These are phyloP conservation scores for Megalops atlanticus DNA, from an alignment of 2,113 vertebrate species.

Conservation along the genomic window DNA sequence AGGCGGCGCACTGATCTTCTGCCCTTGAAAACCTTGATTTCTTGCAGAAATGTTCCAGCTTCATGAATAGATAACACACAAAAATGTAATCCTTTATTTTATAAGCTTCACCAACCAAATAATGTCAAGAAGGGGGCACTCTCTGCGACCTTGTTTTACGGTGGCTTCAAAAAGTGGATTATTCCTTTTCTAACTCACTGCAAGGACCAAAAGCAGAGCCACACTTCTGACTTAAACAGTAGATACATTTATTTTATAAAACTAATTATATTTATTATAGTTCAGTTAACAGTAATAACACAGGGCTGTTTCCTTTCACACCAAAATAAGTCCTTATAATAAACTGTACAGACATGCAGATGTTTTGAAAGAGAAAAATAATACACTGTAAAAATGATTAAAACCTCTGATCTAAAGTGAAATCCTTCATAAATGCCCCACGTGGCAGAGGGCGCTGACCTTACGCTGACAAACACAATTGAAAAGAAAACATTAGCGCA, in stretches of 20 bases:
- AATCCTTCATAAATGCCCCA: background rate
- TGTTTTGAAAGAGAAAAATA: background rate
- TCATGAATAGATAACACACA: too few relatives aligned
- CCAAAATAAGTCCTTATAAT: slow-evolving; percentile 24
- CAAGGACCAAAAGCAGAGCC: too few relatives aligned
- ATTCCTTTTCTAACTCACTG: too few relatives aligned
- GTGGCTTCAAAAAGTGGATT: too few relatives aligned
- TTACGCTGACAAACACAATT: slow-evolving; percentile 34
- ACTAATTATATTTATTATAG: slow-evolving; percentile 64
- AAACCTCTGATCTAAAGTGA: background rate
- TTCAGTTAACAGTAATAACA: slow-evolving; percentile 57
- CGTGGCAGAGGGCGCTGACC: slow-evolving; percentile 19
- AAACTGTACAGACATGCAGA: slow-evolving; percentile 62
- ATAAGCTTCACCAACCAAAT: too few relatives aligned
- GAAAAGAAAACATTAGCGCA: slow-evolving; percentile 51
- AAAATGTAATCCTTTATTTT: too few relatives aligned
- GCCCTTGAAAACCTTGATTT: too few relatives aligned
- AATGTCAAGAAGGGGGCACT: too few relatives aligned
- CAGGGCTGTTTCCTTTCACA: slow-evolving; percentile 43
- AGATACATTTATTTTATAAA: slow-evolving; percentile 70
- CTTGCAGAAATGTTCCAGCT: too few relatives aligned
- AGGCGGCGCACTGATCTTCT: too few relatives aligned
- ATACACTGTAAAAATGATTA: slow-evolving; percentile 1
- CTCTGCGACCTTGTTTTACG: too few relatives aligned
- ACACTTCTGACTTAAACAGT: slow-evolving; percentile 25